Percentiles rank a stretch among this genome's conserved stretches.
Evolutionary conservation across 2,888 invertebrate species (phyloP).

Genomic region (Callyntrura guangdongensis): DNA sequence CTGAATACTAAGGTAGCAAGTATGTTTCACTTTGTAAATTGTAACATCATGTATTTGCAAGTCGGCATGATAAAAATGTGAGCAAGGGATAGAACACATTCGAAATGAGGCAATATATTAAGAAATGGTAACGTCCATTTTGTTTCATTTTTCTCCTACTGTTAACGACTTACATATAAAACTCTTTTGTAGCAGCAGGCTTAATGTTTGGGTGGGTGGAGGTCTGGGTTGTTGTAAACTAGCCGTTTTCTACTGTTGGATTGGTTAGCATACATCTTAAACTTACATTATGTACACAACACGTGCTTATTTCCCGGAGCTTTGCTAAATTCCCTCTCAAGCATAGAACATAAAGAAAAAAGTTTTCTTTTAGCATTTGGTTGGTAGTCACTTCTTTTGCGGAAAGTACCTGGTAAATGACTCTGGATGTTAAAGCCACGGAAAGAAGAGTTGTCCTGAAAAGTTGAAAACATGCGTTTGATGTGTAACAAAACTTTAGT

Average conservation of each 20-base stretch:
- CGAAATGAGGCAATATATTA: too few relatives aligned
- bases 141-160: too few relatives aligned
- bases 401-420: conserved; percentile 59
- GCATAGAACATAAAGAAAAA: conserved; percentile 34
- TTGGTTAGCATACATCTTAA: conserved; percentile 49
- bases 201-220: conserved; percentile 72
- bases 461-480: too few relatives aligned
- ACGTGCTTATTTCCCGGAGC: conserved; percentile 29
- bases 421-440: not conserved
- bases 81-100: too few relatives aligned
- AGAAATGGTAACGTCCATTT: too few relatives aligned
- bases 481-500: too few relatives aligned
- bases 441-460: not conserved
- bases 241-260: conserved; percentile 60
- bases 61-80: too few relatives aligned
- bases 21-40: too few relatives aligned
- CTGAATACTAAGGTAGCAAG: too few relatives aligned
- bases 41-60: too few relatives aligned
- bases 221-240: conserved; percentile 53
- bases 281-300: conserved; percentile 31
- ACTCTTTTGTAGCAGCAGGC: too few relatives aligned
- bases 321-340: not conserved
- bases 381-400: conserved; percentile 49
- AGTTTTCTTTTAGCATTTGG: not conserved
- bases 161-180: too few relatives aligned